Percentiles rank a stretch among this genome's conserved stretches.
Conservation (phyloP, 2,113 vertebrate genomes). For the Zosterops pallidus region DNA sequence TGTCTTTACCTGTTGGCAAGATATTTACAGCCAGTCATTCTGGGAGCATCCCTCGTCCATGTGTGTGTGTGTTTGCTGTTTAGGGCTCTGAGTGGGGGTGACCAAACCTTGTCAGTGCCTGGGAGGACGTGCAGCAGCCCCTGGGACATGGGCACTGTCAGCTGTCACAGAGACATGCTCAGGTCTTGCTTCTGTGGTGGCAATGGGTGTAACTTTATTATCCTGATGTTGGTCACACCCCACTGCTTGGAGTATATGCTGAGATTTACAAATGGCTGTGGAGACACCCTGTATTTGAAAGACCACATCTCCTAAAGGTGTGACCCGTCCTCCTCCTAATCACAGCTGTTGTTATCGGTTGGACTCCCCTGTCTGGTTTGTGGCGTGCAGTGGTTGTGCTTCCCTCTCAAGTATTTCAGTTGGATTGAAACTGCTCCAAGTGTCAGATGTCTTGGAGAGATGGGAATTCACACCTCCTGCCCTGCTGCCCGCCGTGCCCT, state of each 20-base stretch:
- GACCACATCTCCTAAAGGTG: not conserved
- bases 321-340: not conserved
- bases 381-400: not conserved
- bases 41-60: not conserved
- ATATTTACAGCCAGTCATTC: not conserved
- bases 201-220: not conserved
- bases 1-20: not conserved
- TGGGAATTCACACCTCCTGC: not conserved
- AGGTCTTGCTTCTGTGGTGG: not conserved
- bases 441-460: not conserved
- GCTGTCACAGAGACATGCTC: not conserved
- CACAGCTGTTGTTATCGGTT: not conserved
- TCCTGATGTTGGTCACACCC: not conserved
- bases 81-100: not conserved
- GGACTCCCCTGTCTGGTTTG: not conserved
- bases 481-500: not conserved
- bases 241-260: not conserved
- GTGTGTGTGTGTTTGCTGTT: not conserved
- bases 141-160: not conserved
- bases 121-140: not conserved
- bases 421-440: not conserved
- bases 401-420: not conserved
- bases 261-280: not conserved
- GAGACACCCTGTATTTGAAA: not conserved
- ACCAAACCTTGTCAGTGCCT: not conserved